Evolutionary conservation across 2,888 invertebrate species (phyloP).

Genomic region (Phengaris arion): DNA sequence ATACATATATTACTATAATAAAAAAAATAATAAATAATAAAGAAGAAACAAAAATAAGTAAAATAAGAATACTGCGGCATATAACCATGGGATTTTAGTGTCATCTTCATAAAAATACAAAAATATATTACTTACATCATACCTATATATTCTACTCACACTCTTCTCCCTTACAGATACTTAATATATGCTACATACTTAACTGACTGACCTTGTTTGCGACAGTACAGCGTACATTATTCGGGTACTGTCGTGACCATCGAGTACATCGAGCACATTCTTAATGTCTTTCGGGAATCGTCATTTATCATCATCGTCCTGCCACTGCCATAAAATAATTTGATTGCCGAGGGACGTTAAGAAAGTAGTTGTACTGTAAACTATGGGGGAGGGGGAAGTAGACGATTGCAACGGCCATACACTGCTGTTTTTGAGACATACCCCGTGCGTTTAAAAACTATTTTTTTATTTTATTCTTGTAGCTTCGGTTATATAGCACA

Average conservation of each 20-base stretch:
- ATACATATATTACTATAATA: not conserved
- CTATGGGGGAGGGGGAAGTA: no score
- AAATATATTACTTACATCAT: not conserved
- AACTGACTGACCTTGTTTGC: not conserved
- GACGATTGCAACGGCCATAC: not conserved
- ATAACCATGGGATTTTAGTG: not conserved
- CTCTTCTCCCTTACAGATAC: not conserved
- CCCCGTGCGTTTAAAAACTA: not conserved
- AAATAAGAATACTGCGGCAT: not conserved
- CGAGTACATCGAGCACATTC: not conserved
- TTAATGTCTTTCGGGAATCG: not conserved
- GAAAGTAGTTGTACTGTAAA: not conserved
- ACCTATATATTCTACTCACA: not conserved
- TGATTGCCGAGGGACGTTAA: not conserved
- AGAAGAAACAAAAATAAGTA: not conserved
- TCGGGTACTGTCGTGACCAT: not conserved
- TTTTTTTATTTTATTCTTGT: not conserved
- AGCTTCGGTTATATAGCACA: constrained; percentile 1
- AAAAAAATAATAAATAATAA: not conserved
- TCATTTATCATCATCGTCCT: not conserved
- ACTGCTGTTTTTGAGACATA: not conserved
- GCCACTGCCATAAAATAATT: not conserved
- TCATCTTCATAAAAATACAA: constrained; percentile 4
- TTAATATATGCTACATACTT: not conserved
- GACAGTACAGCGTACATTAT: not conserved